Evolutionary conservation across 2,888 invertebrate species (phyloP).

Genomic region (Vanessa cardui): DNA sequence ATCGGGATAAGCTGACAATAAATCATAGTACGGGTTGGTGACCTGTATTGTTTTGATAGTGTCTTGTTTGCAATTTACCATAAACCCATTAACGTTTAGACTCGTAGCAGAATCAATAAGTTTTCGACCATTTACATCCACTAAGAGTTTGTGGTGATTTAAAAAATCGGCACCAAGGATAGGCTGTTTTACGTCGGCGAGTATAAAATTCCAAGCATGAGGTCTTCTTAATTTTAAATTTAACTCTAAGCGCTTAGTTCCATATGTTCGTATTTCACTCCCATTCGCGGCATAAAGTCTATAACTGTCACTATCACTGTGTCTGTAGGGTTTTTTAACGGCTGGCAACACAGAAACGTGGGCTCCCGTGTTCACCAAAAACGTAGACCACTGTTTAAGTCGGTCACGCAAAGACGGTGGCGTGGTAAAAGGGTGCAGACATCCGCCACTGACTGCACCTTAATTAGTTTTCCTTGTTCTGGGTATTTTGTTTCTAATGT

Average conservation of each 20-base stretch:
- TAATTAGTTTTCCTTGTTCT: background rate
- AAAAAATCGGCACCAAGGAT: no score
- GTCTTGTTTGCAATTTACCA: no score
- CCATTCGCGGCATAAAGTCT: conserved; percentile 17
- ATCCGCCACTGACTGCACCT: background rate
- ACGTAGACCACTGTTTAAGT: background rate
- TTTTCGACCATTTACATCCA: no score
- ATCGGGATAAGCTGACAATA: conserved; percentile 30
- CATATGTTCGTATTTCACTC: no score
- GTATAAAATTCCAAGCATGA: no score
- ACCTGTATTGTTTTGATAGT: no score
- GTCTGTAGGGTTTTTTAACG: conserved; percentile 6
- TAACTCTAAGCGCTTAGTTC: no score
- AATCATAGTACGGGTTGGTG: conserved; percentile 29
- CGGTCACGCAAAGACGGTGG: background rate
- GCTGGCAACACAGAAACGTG: conserved; percentile 24
- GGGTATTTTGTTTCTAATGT: background rate
- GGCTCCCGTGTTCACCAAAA: conserved; percentile 6
- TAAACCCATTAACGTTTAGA: no score
- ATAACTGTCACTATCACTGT: conserved; percentile 18
- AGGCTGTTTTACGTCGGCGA: no score
- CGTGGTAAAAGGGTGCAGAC: background rate
- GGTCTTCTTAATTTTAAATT: no score
- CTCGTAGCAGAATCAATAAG: no score
- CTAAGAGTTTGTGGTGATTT: no score